Conservation (phyloP, 2,888 invertebrate genomes). For the Ernsta delagoae region DNA sequence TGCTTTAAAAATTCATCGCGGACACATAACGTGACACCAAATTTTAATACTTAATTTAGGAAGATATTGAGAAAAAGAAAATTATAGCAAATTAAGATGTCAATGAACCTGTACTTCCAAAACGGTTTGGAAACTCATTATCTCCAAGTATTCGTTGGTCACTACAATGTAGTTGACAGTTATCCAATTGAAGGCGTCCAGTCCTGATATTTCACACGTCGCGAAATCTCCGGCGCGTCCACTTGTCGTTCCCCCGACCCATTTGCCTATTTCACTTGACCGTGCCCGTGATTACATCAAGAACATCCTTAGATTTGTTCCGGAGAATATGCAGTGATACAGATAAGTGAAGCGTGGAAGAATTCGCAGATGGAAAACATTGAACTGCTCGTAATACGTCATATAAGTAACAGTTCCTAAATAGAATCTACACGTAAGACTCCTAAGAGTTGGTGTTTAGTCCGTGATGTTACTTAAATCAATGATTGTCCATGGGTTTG, state of each 20-base stretch:
- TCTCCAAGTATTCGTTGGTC: background rate
- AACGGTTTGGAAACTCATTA: background rate
- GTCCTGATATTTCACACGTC: slow-evolving; percentile 18
- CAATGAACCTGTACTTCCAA: background rate
- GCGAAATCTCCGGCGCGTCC: slow-evolving; percentile 42
- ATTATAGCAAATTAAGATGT: background rate
- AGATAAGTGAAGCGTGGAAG: background rate
- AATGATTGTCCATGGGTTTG: no score
- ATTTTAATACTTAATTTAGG: no score
- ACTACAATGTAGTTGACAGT: background rate
- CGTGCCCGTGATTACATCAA: slow-evolving; percentile 70
- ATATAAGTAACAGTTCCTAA: no score
- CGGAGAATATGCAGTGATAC: background rate
- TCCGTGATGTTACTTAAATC: no score
- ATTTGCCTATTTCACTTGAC: slow-evolving; percentile 67
- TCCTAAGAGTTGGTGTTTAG: no score
- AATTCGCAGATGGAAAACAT: no score
- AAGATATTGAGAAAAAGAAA: background rate
- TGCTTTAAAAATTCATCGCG: no score
- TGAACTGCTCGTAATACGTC: no score
- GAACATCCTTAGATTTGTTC: slow-evolving; percentile 38
- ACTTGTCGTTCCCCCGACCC: slow-evolving; percentile 54
- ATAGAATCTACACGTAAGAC: no score
- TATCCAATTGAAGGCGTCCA: background rate
- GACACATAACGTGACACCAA: no score